A percentile compares a stretch with the other conserved stretches of the same genome.
These are phyloP conservation scores for Etheostoma spectabile DNA, from an alignment of 2,113 vertebrate species.

Conservation along the genomic window DNA sequence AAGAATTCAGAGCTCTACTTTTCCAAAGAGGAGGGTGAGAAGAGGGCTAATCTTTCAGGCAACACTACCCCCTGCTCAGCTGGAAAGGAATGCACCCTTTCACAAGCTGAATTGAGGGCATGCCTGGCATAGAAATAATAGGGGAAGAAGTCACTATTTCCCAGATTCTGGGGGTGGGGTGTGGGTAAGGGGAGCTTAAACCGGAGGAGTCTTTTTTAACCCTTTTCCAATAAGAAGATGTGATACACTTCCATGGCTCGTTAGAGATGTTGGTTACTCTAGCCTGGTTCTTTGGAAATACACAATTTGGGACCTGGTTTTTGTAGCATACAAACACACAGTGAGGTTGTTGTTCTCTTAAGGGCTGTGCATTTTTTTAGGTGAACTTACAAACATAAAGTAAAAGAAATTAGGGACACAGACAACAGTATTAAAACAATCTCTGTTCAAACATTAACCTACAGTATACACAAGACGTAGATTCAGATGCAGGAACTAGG, in stretches of 20 bases:
- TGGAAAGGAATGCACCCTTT: conserved; percentile 70
- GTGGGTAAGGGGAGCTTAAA: conserved; percentile 17
- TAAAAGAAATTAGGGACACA: too few relatives aligned
- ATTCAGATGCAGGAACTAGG: too few relatives aligned
- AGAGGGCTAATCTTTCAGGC: conserved; percentile 59
- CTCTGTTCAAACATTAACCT: too few relatives aligned
- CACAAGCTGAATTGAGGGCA: conserved; percentile 63
- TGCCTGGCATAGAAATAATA: conserved; percentile 59
- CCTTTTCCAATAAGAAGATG: not conserved
- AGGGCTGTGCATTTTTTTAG: too few relatives aligned
- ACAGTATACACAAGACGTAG: too few relatives aligned
- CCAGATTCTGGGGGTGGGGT: conserved; percentile 36
- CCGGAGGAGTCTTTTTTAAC: conserved; percentile 10
- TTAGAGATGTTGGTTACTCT: conserved; percentile 8
- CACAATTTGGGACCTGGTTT: not conserved
- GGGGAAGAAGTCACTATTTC: conserved; percentile 48
- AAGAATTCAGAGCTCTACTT: conserved; percentile 54
- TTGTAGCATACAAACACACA: not conserved
- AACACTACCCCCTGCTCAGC: conserved; percentile 58
- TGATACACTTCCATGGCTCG: not conserved
- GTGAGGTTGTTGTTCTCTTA: too few relatives aligned
- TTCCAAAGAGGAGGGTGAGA: conserved; percentile 47
- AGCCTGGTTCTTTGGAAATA: not conserved
- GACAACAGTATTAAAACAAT: too few relatives aligned
- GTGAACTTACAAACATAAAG: too few relatives aligned